phyloP scores from a whole-genome alignment of 2,797 vertebrate genomes.

The Leptatherina wallacei region DNA sequence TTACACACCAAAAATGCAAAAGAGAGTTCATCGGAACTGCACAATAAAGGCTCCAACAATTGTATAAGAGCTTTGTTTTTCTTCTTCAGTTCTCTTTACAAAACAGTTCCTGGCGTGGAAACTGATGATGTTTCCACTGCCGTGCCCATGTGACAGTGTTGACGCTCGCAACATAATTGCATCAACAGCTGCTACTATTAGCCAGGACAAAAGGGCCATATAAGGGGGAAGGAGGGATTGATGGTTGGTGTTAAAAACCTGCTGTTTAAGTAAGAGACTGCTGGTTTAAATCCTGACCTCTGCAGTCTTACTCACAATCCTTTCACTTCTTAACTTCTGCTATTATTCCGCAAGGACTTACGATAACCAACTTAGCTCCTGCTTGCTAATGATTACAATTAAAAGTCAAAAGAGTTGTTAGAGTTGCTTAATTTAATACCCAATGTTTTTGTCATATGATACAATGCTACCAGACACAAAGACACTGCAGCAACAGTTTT shows the following conservation, averaged over 20 bases:
- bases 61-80: background rate
- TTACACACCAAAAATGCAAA: too few relatives aligned
- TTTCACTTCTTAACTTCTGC: background rate
- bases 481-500: too few relatives aligned
- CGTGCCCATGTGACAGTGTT: background rate
- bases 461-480: too few relatives aligned
- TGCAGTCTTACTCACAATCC: background rate
- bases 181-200: background rate
- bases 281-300: background rate
- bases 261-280: background rate
- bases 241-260: background rate
- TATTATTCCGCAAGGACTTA: too few relatives aligned
- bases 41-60: background rate
- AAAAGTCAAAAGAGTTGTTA: background rate
- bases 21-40: too few relatives aligned
- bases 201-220: background rate
- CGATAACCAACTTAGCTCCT: background rate
- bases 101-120: background rate
- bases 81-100: background rate
- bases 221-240: background rate
- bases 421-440: background rate
- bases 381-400: background rate
- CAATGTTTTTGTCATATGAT: background rate
- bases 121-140: background rate
- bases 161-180: background rate